Evolutionary conservation across 2,113 vertebrate species (phyloP), one percentile per base, ranked within the genome.

Genomic region (Forbesichthys papilliferus): DNA sequence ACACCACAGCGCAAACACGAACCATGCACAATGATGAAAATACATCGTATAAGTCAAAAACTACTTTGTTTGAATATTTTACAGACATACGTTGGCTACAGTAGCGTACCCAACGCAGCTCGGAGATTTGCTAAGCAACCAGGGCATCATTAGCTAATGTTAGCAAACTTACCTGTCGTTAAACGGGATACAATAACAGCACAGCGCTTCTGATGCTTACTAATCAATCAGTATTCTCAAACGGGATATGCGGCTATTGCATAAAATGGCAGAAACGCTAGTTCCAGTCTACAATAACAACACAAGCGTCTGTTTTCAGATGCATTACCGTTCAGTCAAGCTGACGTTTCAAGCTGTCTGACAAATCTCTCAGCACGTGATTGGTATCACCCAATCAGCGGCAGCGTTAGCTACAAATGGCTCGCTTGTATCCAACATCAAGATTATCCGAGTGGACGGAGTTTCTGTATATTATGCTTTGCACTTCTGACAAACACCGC

Each of bases 381-480:
- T 64, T 3, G n/a, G 1, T 61, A 52, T 73, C 82, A 79, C 68
- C 87, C 89, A 90, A 89, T 90, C 84, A 88, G 61, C 48, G 68
- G 13, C 5, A 9, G 78, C 13, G 71, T 74, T 79, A 58, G 36
- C 68, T 8, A 4, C 27, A 4, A 48, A 5, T 0, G 48, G 36
- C 42, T 42, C 62, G 77, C 75, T 2, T 48, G 79, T 57, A 84
- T 64, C 71, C 4, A 0, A 0, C 0, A 12, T 0, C 3, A 0
- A 0, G 0, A 36, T 34, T 7, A 3, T 16, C 72, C 73, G 54
- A 33, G 3, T 36, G 53, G 58, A 1, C 63, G 56, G 83, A 5
- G 60, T 58, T 33, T 58, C n/a, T 56, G 16, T 18, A 18, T 56
- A n/a, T 16, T 3, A 56, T 10, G 10, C 13, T 20, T 10, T 10